phyloP scores from a whole-genome alignment of 2,113 vertebrate genomes.

The Trogon melanurus region DNA sequence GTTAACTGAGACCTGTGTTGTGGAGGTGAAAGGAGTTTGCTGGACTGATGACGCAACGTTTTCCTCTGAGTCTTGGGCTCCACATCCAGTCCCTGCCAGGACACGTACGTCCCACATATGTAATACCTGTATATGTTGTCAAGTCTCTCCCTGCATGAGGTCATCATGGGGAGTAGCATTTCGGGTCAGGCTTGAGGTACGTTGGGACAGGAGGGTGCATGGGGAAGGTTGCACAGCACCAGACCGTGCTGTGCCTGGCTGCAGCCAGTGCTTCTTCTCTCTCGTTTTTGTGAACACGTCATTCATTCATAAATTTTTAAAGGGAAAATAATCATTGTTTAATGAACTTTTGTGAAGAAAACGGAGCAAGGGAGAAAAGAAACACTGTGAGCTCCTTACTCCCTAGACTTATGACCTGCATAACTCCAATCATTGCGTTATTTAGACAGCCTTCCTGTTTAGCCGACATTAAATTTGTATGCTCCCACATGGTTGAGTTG shows the following conservation, averaged over 20 bases:
- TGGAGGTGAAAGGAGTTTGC: background rate
- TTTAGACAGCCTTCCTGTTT: conserved; percentile 59
- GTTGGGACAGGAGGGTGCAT: fast-evolving
- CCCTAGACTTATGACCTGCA: conserved; percentile 54
- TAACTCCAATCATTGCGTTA: conserved; percentile 24
- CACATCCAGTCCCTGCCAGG: fast-evolving
- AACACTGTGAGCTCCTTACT: background rate
- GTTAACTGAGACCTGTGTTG: background rate
- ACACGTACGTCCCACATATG: background rate
- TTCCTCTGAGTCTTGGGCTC: background rate
- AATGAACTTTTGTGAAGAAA: conserved; percentile 54
- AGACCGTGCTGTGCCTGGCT: background rate
- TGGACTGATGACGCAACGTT: background rate
- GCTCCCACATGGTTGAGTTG: conserved; percentile 43
- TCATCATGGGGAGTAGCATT: background rate
- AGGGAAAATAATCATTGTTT: conserved; percentile 36
- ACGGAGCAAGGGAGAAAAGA: background rate
- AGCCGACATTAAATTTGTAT: conserved; percentile 56
- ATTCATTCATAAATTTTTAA: conserved; percentile 47
- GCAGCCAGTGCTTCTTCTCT: background rate
- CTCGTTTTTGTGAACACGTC: conserved; percentile 3
- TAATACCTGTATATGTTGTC: fast-evolving
- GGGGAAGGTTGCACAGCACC: background rate
- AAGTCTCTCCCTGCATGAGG: background rate
- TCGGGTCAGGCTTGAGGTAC: background rate